Evolutionary conservation across 2,113 vertebrate genomes (phyloP), one percentile per base, ranked within the genome.

Genomic region (Hemibagrus wyckioides): DNA sequence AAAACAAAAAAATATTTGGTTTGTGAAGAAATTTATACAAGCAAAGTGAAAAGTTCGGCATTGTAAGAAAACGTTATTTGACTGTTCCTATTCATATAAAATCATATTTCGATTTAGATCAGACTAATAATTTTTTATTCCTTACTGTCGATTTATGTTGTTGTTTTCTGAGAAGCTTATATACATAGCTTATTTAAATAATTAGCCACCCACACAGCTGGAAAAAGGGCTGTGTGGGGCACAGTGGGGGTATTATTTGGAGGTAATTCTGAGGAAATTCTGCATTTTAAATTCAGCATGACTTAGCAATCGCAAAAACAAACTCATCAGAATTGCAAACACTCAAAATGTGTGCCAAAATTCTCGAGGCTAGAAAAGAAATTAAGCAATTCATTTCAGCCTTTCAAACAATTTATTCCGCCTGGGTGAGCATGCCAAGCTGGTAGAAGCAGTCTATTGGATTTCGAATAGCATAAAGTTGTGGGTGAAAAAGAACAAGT

Each of bases 381-480:
- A 86, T 86, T 28, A 80, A 71, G 36, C 41, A 33, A 79, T 80
- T 73, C 56, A 80, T 25, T 54, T 84, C n/a, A 44, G 61, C 25
- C 48, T 39, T 82, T 61, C 80, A 44, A 61, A 44, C 80, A 1
- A 82, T 82, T 82, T 44, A 41, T 41, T 82, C 56, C 69, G 30
- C 61, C 30, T 56, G 85, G 48, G 48, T 56, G 48, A 81, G 13
- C 4, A 69, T 81, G 76, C 80, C 80, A 80, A 52, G 56, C 30
- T 56, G 23, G 33, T 21, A 59, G 36, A 69, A 86, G 23, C 76
- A 80, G 11, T n/a, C 8, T 80, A 33, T 44, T 81, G 28, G 63
- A 71, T n/a, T 81, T 8, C 50, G 21, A 69, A 67, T 69, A 61
- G 54, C 33, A 48, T 54, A 52, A 54, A 80, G 50, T 71, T 30